Base-by-base conservation (phyloP, 1,140 invertebrate species). In the Samia ricini region DNA sequence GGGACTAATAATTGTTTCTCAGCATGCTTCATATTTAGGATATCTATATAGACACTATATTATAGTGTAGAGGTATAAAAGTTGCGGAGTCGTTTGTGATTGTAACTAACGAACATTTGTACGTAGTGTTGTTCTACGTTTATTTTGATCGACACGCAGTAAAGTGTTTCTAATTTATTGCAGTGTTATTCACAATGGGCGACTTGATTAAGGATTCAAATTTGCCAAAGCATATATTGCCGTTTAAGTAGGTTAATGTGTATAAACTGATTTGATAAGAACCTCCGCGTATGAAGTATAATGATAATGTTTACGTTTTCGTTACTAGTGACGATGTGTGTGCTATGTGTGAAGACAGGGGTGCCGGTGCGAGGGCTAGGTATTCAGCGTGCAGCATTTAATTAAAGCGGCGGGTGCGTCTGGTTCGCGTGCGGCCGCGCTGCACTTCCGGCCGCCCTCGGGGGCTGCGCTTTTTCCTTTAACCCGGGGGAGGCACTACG, bases 361-460 rank as follows among this genome's bases (percentile, higher is more conserved):
- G 33, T 42, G 26, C 26, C 6, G 26, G 26, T 29, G 33, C 12
- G 33, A 42, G 33, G 33, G 33, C 6, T 57, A 20, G 56, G 56
- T 57, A 29, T 57, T 75, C 79, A 79, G 68, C 76, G 77, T 81
- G 80, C 77, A 77, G 79, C 80, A 74, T 87, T 85, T 86, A 89
- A 87, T 89, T 85, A 86, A 86, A 77, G 79, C 77, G 77, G 84
- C 81, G 80, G 82, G 81, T 88, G 85, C 77, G 80, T 79, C 80
- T 74, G 76, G 77, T 68, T 85, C 75, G 86, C 84, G 84, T 87
- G 86, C 73, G 74, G 77, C 72, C 72, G 69, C 69, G 65, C 71
- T 88, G 86, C 85, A 89, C 81, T 86, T 88, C 86, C 86, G 83
- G 76, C 71, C 72, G 78, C 79, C 77, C 79, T 74, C 71, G 67